Conservation (phyloP, 2,888 invertebrate genomes). For the Pterostichus niger region DNA sequence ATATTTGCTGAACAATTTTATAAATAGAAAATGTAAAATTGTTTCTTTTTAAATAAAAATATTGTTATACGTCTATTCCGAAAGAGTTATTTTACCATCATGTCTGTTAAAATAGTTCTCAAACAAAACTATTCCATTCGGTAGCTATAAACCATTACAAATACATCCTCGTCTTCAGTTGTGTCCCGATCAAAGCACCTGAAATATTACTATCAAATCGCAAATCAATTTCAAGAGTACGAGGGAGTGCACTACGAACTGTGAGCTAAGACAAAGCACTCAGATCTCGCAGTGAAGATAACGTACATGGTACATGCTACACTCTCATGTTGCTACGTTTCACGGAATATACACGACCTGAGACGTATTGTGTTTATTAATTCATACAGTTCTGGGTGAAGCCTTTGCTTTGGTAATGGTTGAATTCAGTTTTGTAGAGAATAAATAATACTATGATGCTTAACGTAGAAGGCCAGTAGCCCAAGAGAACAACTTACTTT, state of each 20-base stretch:
- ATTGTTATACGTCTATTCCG: too few relatives aligned
- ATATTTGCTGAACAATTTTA: too few relatives aligned
- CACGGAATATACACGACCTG: not conserved
- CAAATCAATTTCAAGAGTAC: conserved; percentile 30
- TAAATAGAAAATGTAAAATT: too few relatives aligned
- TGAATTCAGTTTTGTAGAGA: not conserved
- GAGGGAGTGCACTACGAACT: not conserved
- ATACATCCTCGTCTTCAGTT: conserved; percentile 31
- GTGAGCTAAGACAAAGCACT: not conserved
- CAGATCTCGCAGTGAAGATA: not conserved
- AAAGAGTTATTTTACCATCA: not conserved
- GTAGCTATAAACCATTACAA: conserved; percentile 40
- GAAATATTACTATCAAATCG: conserved; percentile 46
- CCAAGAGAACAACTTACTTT: too few relatives aligned
- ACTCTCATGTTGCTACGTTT: too few relatives aligned
- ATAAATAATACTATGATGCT: not conserved
- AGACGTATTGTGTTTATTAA: conserved; percentile 3
- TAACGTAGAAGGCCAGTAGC: too few relatives aligned
- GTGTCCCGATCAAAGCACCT: conserved; percentile 32
- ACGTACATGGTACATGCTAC: too few relatives aligned
- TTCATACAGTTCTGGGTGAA: not conserved
- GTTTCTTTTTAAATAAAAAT: too few relatives aligned
- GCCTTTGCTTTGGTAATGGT: too few relatives aligned
- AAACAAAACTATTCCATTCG: conserved; percentile 24
- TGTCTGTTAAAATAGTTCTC: not conserved